A percentile compares a stretch with the other conserved stretches of the same genome.
These are phyloP conservation scores for Augochlorella aurata DNA, from an alignment of 2,888 invertebrate genomes.

Conservation along the genomic window DNA sequence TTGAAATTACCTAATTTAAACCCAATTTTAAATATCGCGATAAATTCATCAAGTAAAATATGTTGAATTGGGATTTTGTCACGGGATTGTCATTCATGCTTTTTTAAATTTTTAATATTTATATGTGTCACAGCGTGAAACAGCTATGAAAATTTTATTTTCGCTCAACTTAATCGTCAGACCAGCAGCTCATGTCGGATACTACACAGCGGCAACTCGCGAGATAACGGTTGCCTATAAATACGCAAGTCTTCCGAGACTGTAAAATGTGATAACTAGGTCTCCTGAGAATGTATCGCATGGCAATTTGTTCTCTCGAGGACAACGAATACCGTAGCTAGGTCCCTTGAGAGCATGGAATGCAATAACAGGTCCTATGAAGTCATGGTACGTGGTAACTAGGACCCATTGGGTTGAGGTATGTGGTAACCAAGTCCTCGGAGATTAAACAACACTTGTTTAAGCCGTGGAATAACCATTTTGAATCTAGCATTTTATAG, in stretches of 20 bases:
- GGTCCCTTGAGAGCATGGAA: background rate
- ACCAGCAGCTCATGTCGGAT: background rate
- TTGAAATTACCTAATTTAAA: too few relatives aligned
- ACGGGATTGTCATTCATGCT: too few relatives aligned
- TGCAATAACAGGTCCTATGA: slow-evolving; percentile 7
- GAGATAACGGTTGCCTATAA: background rate
- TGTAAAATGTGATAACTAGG: background rate
- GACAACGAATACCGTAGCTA: background rate
- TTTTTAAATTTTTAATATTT: too few relatives aligned
- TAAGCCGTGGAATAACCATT: background rate
- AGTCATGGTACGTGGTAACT: background rate
- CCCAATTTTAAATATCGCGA: too few relatives aligned
- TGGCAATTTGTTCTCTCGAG: background rate
- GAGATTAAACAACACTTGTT: background rate
- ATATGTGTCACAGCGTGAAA: too few relatives aligned
- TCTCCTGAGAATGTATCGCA: background rate
- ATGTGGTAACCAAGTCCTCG: background rate
- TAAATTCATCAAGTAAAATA: too few relatives aligned
- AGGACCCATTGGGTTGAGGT: background rate
- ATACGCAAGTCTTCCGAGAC: background rate
- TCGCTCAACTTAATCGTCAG: background rate
- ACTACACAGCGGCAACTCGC: background rate
- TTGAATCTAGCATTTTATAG: background rate
- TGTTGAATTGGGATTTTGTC: too few relatives aligned
- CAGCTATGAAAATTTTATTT: background rate